These are phyloP conservation scores for Cettia cetti DNA, from an alignment of 2,113 vertebrate genomes.

Conservation along the genomic window DNA sequence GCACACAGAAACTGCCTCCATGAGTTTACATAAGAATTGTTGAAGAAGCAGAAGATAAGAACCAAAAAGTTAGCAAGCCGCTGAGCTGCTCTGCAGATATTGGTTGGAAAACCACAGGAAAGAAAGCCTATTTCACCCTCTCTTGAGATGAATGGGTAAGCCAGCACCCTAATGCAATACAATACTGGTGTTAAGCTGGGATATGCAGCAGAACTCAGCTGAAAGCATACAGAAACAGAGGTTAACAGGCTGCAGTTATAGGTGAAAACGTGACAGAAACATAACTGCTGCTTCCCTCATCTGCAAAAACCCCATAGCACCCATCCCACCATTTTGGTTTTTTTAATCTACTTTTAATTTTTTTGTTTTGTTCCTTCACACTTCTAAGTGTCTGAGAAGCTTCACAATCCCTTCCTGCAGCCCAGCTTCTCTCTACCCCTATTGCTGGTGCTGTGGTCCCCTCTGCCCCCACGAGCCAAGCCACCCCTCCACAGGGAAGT, in stretches of 20 bases:
- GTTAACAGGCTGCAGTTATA: not conserved
- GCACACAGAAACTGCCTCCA: not conserved
- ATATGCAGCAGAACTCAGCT: not conserved
- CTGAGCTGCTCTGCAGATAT: not conserved
- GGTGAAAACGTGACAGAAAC: not conserved
- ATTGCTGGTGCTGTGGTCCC: rapidly evolving
- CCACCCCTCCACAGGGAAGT: not conserved
- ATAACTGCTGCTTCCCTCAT: not conserved
- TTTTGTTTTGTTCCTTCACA: not conserved
- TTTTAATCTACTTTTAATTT: not conserved
- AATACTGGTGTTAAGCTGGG: not conserved
- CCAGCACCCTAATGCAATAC: not conserved
- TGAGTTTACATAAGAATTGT: not conserved
- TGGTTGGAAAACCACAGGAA: not conserved
- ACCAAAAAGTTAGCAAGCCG: not conserved
- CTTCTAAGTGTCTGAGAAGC: not conserved
- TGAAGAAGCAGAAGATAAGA: not conserved
- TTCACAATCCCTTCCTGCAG: not conserved
- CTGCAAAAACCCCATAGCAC: not conserved
- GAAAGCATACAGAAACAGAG: not conserved
- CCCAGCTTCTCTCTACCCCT: not conserved
- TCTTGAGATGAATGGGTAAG: not conserved
- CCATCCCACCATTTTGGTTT: not conserved
- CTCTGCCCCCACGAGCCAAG: not conserved
- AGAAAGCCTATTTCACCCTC: not conserved